Evolutionary conservation across 2,797 vertebrate species (phyloP), one percentile per base, ranked within the genome.

Genomic region (Cephalopachus bancanus): DNA sequence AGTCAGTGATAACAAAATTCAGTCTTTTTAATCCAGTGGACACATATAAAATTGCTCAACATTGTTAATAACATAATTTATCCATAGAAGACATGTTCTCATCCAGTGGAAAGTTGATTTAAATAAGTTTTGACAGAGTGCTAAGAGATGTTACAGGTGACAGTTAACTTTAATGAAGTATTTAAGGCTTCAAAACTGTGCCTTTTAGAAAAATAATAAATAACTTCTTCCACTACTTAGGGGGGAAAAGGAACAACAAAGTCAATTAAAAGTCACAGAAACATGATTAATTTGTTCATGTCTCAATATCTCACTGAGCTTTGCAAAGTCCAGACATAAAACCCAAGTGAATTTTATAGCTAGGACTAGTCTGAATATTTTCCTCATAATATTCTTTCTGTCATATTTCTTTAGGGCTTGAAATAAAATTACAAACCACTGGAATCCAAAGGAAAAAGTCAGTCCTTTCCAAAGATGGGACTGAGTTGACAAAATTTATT

Each of bases 1-100:
- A 96, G 78, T 93, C 98, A 98, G 97, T 95, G 97, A 94, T 83
- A 96, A 98, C 89, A 97, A 98, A 98, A 98, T 96, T 95, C 95
- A 98, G 91, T 96, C 94, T 1, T 0, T 97, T 98, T 97, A 98
- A 98, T 98, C 92, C 98, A 98, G 37, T 90, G 85, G 97, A 98
- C 96, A 96, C 55, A 90, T 95, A 96, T 20, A 65, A 98, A 98
- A 97, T 87, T 97, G 86, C 83, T 97, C 96, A 97, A 88, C 93
- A 97, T 83, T 96, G 76, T 12, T 98, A 98, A 96, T 96, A 87
- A 98, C 96, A 90, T 96, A 97, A 97, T 95, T 97, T 87, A 95
- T 97, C 97, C 95, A 96, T 59, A 97, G 89, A 97, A 88, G 91
- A 97, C 65, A 91, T 60, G 65, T 78, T 95, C 92, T 95, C 78